Conservation (phyloP, 2,113 vertebrate genomes). For the Paradisaea rubra region DNA sequence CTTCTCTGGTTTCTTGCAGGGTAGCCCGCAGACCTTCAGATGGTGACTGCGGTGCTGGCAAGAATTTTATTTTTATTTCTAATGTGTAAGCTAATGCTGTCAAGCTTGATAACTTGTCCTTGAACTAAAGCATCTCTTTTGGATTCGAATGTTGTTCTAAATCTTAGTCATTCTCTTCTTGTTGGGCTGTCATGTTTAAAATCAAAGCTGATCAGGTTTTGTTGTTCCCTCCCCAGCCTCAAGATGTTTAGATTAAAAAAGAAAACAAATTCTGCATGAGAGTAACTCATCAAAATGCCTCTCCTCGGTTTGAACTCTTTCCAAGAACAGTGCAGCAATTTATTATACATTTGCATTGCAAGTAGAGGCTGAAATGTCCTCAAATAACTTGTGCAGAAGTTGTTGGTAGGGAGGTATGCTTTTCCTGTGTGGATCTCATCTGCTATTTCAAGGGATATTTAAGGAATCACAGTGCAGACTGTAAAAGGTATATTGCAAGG, state of each 20-base stretch:
- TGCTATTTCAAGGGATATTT: neutral
- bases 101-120: neutral
- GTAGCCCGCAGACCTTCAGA: neutral
- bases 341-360: slow-evolving; percentile 1
- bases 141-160: neutral
- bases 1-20: neutral
- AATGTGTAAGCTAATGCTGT: neutral
- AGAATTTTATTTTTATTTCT: neutral
- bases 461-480: neutral
- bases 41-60: neutral
- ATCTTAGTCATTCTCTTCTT: neutral
- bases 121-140: neutral
- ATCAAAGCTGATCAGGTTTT: neutral
- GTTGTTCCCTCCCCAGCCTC: neutral
- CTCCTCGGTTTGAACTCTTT: neutral
- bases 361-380: slow-evolving; percentile 33
- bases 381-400: slow-evolving; percentile 12
- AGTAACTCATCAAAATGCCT: neutral
- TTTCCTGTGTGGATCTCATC: neutral
- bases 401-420: neutral
- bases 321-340: slow-evolving; percentile 11
- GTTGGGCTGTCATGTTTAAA: neutral
- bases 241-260: neutral
- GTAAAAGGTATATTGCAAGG: slow-evolving; percentile 2
- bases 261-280: neutral